A percentile compares a stretch with the other conserved stretches of the same genome.
Evolutionary conservation across 2,113 vertebrate species (phyloP).

Genomic region (Saccopteryx bilineata): DNA sequence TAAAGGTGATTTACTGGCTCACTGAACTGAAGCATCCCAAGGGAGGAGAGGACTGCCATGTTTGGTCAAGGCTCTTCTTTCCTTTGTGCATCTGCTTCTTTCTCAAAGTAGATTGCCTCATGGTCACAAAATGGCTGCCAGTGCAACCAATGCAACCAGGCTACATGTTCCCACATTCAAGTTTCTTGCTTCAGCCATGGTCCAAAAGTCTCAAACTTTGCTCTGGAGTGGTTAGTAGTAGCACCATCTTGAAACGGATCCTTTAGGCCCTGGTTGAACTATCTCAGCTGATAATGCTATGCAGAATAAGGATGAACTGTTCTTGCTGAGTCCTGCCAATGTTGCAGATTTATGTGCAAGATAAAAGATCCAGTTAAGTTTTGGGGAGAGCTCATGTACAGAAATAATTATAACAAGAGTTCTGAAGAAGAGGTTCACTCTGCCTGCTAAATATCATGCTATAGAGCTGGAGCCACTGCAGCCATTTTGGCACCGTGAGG

Average conservation of each 20-base stretch:
- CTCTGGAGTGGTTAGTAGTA: not conserved
- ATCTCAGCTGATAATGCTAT: not conserved
- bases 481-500: not conserved
- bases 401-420: not conserved
- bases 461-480: not conserved
- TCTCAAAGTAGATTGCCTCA: not conserved
- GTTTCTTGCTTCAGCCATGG: not conserved
- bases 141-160: not conserved
- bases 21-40: not conserved
- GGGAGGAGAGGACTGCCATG: not conserved
- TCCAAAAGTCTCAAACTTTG: not conserved
- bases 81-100: not conserved
- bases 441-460: not conserved
- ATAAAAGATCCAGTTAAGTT: not conserved
- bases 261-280: not conserved
- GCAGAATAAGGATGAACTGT: not conserved
- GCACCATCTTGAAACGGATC: not conserved
- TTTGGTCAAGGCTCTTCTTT: not conserved
- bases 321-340: not conserved
- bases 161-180: not conserved
- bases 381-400: not conserved
- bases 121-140: conserved; percentile 1
- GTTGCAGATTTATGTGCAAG: not conserved
- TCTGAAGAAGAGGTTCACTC: not conserved
- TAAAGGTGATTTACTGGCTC: not conserved